These are phyloP conservation scores for Erythrolamprus reginae DNA, from an alignment of 2,113 vertebrate genomes.

Conservation along the genomic window DNA sequence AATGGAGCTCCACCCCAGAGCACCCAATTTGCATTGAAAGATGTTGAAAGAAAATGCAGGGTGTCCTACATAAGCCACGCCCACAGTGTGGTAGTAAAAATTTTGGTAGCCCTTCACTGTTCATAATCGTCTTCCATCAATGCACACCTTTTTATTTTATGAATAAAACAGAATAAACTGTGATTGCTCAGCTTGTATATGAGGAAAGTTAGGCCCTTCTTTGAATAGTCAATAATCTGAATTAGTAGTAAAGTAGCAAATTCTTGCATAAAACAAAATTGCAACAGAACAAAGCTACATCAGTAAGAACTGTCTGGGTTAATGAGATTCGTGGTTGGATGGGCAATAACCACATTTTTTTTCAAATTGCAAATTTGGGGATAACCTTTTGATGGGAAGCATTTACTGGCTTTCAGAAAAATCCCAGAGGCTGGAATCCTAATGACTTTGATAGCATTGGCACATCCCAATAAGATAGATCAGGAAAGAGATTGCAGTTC, in stretches of 20 bases:
- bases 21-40: too few species aligned
- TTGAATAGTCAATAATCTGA: not conserved
- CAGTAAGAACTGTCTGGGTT: not conserved
- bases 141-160: not conserved
- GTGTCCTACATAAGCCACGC: too few species aligned
- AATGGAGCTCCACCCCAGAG: too few species aligned
- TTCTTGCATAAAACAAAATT: not conserved
- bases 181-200: not conserved
- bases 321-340: not conserved
- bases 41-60: too few species aligned
- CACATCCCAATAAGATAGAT: not conserved
- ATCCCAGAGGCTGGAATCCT: not conserved
- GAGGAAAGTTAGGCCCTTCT: not conserved
- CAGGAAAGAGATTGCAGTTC: not conserved
- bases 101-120: too few species aligned
- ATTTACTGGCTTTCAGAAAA: not conserved
- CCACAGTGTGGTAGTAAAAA: too few species aligned
- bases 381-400: not conserved
- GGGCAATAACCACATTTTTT: not conserved
- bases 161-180: not conserved
- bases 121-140: not conserved
- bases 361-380: not conserved
- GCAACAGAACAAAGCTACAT: not conserved
- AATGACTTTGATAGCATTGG: not conserved
- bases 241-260: not conserved